phyloP scores from a whole-genome alignment of 2,888 invertebrate genomes.

The Plusia festucae region DNA sequence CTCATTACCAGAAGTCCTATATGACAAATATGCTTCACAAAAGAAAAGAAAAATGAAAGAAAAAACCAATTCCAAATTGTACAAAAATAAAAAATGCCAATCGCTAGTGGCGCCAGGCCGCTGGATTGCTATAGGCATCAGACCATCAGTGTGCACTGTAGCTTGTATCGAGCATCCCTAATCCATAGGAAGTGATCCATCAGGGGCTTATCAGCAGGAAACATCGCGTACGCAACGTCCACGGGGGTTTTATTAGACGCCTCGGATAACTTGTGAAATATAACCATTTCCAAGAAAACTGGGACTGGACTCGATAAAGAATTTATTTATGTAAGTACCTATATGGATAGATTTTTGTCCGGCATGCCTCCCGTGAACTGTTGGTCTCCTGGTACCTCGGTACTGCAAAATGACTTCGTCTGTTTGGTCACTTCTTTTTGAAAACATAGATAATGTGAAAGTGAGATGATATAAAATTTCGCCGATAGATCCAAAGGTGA shows the following conservation, averaged over 20 bases:
- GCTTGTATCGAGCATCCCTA: slow-evolving; percentile 63
- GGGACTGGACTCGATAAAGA: slow-evolving; percentile 34
- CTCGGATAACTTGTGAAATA: slow-evolving; percentile 57
- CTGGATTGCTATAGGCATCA: slow-evolving; percentile 16
- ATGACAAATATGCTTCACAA: too few species aligned
- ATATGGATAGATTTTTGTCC: slow-evolving; percentile 31
- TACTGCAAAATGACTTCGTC: too few species aligned
- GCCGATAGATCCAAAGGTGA: too few species aligned
- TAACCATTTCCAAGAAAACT: slow-evolving; percentile 54
- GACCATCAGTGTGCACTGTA: slow-evolving; percentile 52
- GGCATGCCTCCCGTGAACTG: slow-evolving; percentile 16
- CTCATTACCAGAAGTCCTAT: too few species aligned
- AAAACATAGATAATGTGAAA: too few species aligned
- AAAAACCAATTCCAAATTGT: too few species aligned
- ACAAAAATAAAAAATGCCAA: not conserved
- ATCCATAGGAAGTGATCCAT: slow-evolving; percentile 85
- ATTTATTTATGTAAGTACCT: slow-evolving; percentile 29
- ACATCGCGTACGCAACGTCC: slow-evolving; percentile 65
- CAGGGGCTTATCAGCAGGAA: slow-evolving; percentile 84
- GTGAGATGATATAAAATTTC: too few species aligned
- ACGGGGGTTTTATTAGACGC: slow-evolving; percentile 59
- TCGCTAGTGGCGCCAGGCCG: slow-evolving; percentile 26
- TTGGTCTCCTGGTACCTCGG: slow-evolving; percentile 37
- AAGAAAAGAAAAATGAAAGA: too few species aligned
- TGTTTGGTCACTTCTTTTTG: too few species aligned